Evolutionary conservation across 1,140 invertebrate species (phyloP).

Genomic region (Melipona quadrifasciata): DNA sequence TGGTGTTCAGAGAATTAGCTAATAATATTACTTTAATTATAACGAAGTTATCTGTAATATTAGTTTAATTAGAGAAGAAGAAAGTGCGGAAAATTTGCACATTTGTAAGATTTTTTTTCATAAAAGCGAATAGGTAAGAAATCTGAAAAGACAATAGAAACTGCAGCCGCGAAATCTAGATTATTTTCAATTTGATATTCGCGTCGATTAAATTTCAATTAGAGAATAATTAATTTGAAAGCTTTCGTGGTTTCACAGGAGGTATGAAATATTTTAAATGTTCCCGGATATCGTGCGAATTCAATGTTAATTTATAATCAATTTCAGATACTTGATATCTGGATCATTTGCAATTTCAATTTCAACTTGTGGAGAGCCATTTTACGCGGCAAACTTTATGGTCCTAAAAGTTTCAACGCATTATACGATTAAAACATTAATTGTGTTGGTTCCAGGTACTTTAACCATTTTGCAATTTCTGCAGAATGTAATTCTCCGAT

Average conservation of each 20-base stretch:
- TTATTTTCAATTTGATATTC: neutral
- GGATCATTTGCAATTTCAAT: neutral
- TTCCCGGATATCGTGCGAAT: neutral
- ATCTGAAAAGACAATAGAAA: neutral
- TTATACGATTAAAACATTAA: neutral
- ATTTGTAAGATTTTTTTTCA: neutral
- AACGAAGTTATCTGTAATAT: too few relatives aligned
- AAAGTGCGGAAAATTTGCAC: neutral
- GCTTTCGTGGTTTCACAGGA: neutral
- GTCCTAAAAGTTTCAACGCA: neutral
- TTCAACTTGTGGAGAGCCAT: neutral
- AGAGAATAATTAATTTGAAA: neutral
- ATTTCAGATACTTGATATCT: neutral
- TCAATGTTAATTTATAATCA: conserved; percentile 12
- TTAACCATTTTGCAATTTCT: neutral
- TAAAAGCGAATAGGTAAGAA: neutral
- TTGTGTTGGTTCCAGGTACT: neutral
- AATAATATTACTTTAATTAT: neutral
- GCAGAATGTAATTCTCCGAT: neutral
- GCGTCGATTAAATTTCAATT: neutral
- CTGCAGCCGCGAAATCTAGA: neutral
- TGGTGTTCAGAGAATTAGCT: neutral
- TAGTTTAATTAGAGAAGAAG: too few relatives aligned
- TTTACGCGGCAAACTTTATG: neutral
- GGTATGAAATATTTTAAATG: conserved; percentile 4